Evolutionary conservation across 2,888 invertebrate genomes (phyloP).

Genomic region (Drosophila helvetica): DNA sequence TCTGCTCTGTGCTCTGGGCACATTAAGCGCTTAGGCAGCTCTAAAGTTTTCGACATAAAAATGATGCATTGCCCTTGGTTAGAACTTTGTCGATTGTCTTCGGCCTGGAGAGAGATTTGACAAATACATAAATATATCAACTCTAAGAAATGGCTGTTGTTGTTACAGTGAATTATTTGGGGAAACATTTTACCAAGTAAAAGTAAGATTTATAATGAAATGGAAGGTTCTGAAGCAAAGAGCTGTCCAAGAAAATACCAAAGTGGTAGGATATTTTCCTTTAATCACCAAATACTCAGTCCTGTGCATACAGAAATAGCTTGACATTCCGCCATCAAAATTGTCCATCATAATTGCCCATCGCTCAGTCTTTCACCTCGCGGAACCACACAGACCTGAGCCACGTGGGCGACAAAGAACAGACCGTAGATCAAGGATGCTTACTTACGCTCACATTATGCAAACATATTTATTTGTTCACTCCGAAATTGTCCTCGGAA

Average conservation of each 20-base stretch:
- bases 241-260: no score
- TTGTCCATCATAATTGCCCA: background rate
- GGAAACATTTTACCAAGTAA: background rate
- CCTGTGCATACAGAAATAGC: background rate
- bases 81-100: conserved; percentile 58
- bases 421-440: conserved; percentile 54
- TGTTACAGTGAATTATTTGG: background rate
- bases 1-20: conserved; percentile 48
- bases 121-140: conserved; percentile 17
- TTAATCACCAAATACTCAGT: no score
- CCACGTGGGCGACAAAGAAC: conserved; percentile 5
- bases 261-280: no score
- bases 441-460: conserved; percentile 56
- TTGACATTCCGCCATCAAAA: background rate
- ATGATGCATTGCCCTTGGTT: conserved; percentile 67
- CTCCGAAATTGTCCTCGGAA: conserved; percentile 31
- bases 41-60: conserved; percentile 71
- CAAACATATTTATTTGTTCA: conserved; percentile 44
- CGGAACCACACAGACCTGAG: conserved; percentile 31
- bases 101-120: conserved; percentile 23
- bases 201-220: background rate
- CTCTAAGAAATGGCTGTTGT: background rate
- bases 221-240: no score
- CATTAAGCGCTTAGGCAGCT: conserved; percentile 66
- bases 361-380: conserved; percentile 5